Evolutionary conservation across 2,113 vertebrate species (phyloP), one percentile per base, ranked within the genome.

Genomic region (Pteropus alecto): DNA sequence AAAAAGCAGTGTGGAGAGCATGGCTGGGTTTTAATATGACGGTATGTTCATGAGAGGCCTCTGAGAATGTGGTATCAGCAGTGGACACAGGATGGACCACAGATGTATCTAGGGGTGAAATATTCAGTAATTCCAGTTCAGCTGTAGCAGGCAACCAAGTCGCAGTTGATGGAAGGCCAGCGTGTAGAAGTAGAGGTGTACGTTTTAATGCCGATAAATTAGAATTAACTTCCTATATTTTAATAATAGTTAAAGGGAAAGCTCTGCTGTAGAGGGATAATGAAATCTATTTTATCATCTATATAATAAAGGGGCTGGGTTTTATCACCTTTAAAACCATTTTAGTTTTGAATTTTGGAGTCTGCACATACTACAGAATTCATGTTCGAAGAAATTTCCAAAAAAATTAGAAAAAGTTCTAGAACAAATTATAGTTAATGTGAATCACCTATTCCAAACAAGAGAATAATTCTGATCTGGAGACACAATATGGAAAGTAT

Each of bases 281-380:
- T 89, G 67, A 96, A 94, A 82, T 90, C 76, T 90, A 82, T 73
- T 93, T 97, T 97, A 91, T 82, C 67, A 95, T 60, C 88, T 96
- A 93, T 90, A 96, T 95, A 97, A 95, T 86, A 95, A 93, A 95
- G 81, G 71, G 67, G 13, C 82, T 97, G 82, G 67, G 70, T 92
- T 95, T 96, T 95, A 95, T 78, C 74, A 97, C 82, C 92, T 97
- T 97, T 91, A 81, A 96, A 96, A 97, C 30, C 88, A 74, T 93
- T 96, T 89, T 35, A 90, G 76, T 58, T 97, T 95, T 91, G 76
- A 70, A 90, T 71, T 95, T 71, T 51, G 33, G 77, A 95, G 24
- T 67, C 60, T 63, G 54, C 85, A 77, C 61, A 96, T 77, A 88
- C 41, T n/a, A 73, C 35, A 63, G n/a, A 93, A 91, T 93, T 95